These are phyloP conservation scores for Stegostoma tigrinum DNA, from an alignment of 2,113 vertebrate genomes.

Conservation along the genomic window DNA sequence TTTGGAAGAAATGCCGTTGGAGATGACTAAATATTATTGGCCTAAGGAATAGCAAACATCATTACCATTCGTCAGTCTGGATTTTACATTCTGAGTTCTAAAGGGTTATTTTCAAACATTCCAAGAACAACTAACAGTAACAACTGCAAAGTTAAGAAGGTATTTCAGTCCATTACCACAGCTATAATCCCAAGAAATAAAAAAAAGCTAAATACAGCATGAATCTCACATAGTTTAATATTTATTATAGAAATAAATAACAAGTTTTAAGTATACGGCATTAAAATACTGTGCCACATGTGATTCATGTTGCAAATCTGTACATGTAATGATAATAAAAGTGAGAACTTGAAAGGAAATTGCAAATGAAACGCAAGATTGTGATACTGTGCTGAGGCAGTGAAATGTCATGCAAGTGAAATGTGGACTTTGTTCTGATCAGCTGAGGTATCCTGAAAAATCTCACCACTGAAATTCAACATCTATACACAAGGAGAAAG, in stretches of 20 bases:
- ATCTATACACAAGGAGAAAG: not conserved
- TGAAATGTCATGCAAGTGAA: not conserved
- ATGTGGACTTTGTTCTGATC: not conserved
- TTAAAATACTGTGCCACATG: not conserved
- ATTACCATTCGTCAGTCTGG: not conserved
- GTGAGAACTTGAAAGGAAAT: not conserved
- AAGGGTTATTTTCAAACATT: not conserved
- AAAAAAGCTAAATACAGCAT: not conserved
- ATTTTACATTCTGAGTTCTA: not conserved
- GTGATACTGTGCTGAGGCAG: not conserved
- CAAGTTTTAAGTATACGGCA: not conserved
- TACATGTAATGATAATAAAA: not conserved
- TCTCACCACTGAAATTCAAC: not conserved
- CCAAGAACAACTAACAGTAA: not conserved
- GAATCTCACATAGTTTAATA: not conserved
- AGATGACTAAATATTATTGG: constrained; percentile 3
- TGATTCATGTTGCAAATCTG: not conserved
- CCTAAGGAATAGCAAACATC: not conserved
- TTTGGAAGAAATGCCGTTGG: not conserved
- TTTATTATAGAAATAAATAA: not conserved
- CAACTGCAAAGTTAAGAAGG: not conserved
- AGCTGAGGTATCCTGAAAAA: not conserved
- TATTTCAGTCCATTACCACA: not conserved
- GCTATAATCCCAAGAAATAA: not conserved
- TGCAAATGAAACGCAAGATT: not conserved